Percentiles rank a stretch among this genome's conserved stretches.
Evolutionary conservation across 2,888 invertebrate species (phyloP).

Genomic region (Dioctria rufipes): DNA sequence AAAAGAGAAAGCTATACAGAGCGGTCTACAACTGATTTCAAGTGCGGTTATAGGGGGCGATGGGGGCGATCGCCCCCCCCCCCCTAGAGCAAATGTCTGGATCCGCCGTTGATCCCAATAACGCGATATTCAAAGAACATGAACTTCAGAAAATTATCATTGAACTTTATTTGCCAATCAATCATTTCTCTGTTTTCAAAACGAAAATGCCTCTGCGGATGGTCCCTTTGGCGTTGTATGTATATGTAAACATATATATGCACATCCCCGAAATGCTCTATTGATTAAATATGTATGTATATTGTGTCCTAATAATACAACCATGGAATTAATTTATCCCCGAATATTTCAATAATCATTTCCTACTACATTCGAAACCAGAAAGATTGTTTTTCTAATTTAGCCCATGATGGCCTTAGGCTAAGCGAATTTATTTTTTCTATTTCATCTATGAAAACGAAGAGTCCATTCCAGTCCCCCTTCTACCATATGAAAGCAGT

Average conservation of each 20-base stretch:
- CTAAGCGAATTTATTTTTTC: too few relatives aligned
- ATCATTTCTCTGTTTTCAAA: neutral
- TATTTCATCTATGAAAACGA: too few relatives aligned
- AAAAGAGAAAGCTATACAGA: too few relatives aligned
- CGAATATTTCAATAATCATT: slow-evolving; percentile 34
- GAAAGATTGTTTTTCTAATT: slow-evolving; percentile 36
- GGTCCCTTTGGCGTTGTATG: neutral
- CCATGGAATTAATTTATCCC: slow-evolving; percentile 32
- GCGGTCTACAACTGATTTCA: too few relatives aligned
- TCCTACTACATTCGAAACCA: slow-evolving; percentile 6
- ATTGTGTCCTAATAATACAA: slow-evolving; percentile 11
- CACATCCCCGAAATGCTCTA: neutral
- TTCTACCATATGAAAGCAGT: too few relatives aligned
- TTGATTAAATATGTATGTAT: neutral
- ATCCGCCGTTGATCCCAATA: too few relatives aligned
- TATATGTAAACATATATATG: neutral
- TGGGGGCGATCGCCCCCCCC: too few relatives aligned
- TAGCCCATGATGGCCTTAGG: neutral
- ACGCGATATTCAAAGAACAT: too few relatives aligned
- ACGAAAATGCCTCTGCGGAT: neutral
- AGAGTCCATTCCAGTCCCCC: too few relatives aligned
- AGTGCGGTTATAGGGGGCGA: too few relatives aligned
- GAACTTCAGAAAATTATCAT: too few relatives aligned
- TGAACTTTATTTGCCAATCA: neutral
- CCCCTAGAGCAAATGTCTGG: too few relatives aligned